These are phyloP conservation scores for Lacerta viridis DNA, from an alignment of 2,797 vertebrate genomes.

Conservation along the genomic window DNA sequence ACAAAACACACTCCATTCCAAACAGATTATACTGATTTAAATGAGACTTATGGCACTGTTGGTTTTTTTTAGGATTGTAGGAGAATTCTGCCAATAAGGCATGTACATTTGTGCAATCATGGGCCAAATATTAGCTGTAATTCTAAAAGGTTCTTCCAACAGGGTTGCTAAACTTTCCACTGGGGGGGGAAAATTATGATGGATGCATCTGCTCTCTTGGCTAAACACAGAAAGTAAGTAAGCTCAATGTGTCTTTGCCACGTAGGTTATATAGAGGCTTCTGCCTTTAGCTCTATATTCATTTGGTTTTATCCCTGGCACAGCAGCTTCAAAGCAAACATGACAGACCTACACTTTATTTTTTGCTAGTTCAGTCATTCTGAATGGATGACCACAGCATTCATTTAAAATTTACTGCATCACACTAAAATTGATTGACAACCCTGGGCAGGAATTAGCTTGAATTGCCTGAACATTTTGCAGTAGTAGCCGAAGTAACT, in stretches of 20 bases:
- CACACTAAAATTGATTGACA: constrained; percentile 2
- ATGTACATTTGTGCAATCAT: constrained; percentile 4
- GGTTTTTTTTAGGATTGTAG: background rate
- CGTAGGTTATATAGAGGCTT: background rate
- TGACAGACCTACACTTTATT: constrained; percentile 6
- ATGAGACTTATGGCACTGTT: background rate
- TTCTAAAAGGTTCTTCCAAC: constrained; percentile 5
- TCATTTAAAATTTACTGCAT: constrained; percentile 15
- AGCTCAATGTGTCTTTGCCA: background rate
- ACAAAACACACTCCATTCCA: background rate
- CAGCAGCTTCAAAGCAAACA: background rate
- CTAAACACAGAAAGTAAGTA: background rate
- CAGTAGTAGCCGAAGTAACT: background rate
- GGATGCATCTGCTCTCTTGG: background rate
- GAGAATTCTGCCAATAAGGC: background rate
- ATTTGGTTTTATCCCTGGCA: constrained; percentile 3
- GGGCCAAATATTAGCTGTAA: constrained; percentile 8
- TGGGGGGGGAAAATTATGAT: background rate
- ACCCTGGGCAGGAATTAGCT: background rate
- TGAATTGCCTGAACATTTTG: background rate
- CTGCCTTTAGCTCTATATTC: background rate
- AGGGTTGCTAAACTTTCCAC: constrained; percentile 3
- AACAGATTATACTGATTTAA: constrained; percentile 10
- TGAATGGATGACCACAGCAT: background rate
- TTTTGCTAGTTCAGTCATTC: constrained; percentile 18